These are phyloP conservation scores for Aeoliscus strigatus DNA, from an alignment of 2,797 vertebrate species.

Conservation along the genomic window DNA sequence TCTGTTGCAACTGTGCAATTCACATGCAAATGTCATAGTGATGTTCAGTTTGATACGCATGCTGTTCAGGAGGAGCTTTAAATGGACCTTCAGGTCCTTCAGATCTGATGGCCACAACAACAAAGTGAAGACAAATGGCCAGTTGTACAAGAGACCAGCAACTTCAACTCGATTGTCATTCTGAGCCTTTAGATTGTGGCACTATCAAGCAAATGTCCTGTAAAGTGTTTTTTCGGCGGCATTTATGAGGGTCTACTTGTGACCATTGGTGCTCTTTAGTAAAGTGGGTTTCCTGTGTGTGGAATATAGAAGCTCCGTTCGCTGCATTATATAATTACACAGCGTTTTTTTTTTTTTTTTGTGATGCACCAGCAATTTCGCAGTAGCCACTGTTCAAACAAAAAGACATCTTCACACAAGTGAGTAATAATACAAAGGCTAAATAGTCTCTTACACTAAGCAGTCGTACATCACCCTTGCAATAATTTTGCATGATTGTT, in stretches of 20 bases:
- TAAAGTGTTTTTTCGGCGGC: constrained; percentile 33
- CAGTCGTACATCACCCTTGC: constrained; percentile 24
- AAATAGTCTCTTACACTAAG: constrained; percentile 17
- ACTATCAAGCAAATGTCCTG: constrained; percentile 39
- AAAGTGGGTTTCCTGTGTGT: constrained; percentile 9
- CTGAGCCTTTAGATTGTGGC: constrained; percentile 31
- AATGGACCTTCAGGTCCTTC: neutral
- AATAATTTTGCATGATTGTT: constrained; percentile 44
- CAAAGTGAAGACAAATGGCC: constrained; percentile 11
- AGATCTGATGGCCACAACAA: constrained; percentile 7
- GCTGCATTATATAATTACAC: constrained; percentile 22
- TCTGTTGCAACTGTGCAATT: too few species aligned
- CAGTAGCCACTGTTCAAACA: constrained; percentile 3
- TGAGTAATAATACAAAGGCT: constrained; percentile 24
- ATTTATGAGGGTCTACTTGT: constrained; percentile 37
- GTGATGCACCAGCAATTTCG: constrained; percentile 6
- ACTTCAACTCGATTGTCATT: constrained; percentile 36
- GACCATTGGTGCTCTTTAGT: constrained; percentile 20
- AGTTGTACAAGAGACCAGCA: constrained; percentile 8
- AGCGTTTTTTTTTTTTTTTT: constrained; percentile 1
- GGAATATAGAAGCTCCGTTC: constrained; percentile 18
- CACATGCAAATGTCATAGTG: too few species aligned
- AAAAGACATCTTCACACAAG: constrained; percentile 22
- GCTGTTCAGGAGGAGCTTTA: too few species aligned
- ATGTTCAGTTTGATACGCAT: too few species aligned